Evolutionary conservation across 2,888 invertebrate species (phyloP).

Genomic region (Polylopha cassiicola): DNA sequence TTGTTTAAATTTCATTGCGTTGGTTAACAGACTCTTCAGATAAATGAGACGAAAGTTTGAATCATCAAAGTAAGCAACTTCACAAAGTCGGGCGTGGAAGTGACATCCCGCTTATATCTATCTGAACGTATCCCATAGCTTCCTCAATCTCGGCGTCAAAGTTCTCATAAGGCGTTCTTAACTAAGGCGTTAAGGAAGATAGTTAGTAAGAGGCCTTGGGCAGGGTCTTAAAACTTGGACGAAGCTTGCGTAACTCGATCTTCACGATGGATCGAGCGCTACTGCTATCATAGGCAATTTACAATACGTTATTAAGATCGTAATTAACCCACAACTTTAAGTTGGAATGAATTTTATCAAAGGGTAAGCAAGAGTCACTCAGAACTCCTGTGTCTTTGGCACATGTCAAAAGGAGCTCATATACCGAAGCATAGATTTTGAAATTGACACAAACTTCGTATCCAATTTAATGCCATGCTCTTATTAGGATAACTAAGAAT

Average conservation of each 20-base stretch:
- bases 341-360: conserved; percentile 10
- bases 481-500: too few species aligned
- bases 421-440: too few species aligned
- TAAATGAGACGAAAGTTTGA: conserved; percentile 61
- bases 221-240: conserved; percentile 72
- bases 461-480: too few species aligned
- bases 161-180: conserved; percentile 76
- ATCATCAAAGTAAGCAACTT: conserved; percentile 72
- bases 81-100: conserved; percentile 71
- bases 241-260: conserved; percentile 72
- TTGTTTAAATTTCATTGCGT: conserved; percentile 18
- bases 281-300: conserved; percentile 61
- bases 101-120: conserved; percentile 75
- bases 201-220: conserved; percentile 72
- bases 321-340: conserved; percentile 29
- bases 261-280: conserved; percentile 54
- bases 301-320: conserved; percentile 71
- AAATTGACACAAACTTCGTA: too few species aligned
- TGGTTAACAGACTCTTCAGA: conserved; percentile 37
- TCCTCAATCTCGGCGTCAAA: conserved; percentile 75
- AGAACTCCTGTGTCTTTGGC: too few species aligned
- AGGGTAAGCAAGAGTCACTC: conserved; percentile 2
- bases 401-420: too few species aligned
- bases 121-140: conserved; percentile 73
- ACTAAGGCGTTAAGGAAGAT: conserved; percentile 75